Base-by-base conservation (phyloP, 2,888 invertebrate species). In the Lottia scabra region DNA sequence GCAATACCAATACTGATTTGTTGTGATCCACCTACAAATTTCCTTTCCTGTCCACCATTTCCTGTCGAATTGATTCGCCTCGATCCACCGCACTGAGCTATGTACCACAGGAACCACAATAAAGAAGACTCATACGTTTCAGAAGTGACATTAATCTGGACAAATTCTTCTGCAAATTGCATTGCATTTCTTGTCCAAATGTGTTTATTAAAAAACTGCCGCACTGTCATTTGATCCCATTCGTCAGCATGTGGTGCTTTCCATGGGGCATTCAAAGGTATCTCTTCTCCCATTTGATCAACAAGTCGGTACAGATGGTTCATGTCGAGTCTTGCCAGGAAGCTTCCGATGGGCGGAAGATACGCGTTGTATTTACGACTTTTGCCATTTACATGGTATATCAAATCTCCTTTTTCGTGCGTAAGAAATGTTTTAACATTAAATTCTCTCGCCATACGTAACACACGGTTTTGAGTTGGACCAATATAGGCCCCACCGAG, bases 401-500 rank as follows among this genome's bases (percentile, higher is more conserved):
- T 67, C 0, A 77, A 46, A 45, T 81, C 81, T 63, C 78, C 81
- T 0, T 72, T 69, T 66, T 81, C 81, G 72, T 81, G 72, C 23
- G 80, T 80, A 12, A 71, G 67, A 72, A 71, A 80, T 13, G 88
- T 89, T 62, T 87, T 79, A 6, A 90, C 75, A 0, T 85, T 87
- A 30, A 90, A 83, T 73, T 90, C 89, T 65, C 86, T 80, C 46
- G 87, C 80, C 62, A 90, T 75, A 19, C 87, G 79, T 46, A 90
- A 77, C 10, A 90, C 79, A 56, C 89, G 83, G 70, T 85, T 83
- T 76, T 91, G 90, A 5, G 87, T 87, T 12, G 87, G 85, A 4
- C 90, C 90, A 16, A 90, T 88, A 83, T 90, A 91, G 19, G 90
- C 87, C 8, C 88, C 91, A 16, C 91, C 89, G 16, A 90, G 76